Evolutionary conservation across 2,888 invertebrate genomes (phyloP).

Genomic region (Congeria kusceri): DNA sequence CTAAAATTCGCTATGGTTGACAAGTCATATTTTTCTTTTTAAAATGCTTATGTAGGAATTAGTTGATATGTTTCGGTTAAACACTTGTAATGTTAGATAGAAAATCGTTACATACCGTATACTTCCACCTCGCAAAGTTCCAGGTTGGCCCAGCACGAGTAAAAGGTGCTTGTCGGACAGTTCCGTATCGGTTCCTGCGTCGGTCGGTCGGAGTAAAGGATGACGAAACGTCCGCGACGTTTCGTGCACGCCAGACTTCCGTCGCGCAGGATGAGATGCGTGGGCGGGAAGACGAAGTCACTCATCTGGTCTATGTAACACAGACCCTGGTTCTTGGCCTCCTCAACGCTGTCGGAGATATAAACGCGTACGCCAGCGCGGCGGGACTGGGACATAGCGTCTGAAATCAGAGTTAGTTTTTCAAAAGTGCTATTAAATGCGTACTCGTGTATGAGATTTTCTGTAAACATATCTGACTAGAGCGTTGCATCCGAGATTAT

Average conservation of each 20-base stretch:
- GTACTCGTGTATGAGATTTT: too few relatives aligned
- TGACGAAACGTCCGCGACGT: constrained; percentile 61
- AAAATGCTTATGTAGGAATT: too few relatives aligned
- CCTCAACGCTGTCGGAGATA: constrained; percentile 59
- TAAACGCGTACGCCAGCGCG: constrained; percentile 67
- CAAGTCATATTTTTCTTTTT: too few relatives aligned
- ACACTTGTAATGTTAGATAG: too few relatives aligned
- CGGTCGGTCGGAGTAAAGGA: constrained; percentile 60
- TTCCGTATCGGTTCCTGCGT: constrained; percentile 59
- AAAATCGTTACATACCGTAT: constrained; percentile 51
- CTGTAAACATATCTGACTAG: too few relatives aligned
- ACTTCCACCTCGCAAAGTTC: constrained; percentile 70
- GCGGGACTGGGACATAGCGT: constrained; percentile 59
- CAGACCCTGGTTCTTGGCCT: constrained; percentile 64
- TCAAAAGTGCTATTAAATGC: too few relatives aligned
- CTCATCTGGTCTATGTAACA: constrained; percentile 68
- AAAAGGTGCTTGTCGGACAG: constrained; percentile 60
- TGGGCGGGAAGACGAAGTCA: constrained; percentile 64
- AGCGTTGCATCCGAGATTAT: too few relatives aligned
- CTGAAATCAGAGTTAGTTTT: constrained; percentile 21
- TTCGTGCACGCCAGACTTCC: constrained; percentile 62
- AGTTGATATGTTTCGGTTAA: too few relatives aligned
- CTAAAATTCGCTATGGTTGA: too few relatives aligned
- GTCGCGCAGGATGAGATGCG: constrained; percentile 62
- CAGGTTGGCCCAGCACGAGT: constrained; percentile 72